A percentile compares a stretch with the other conserved stretches of the same genome.
Evolutionary conservation across 30 jellyfish, hydroid and myxozoan genomes (phyloP).

Genomic region (Aurelia coerulea): DNA sequence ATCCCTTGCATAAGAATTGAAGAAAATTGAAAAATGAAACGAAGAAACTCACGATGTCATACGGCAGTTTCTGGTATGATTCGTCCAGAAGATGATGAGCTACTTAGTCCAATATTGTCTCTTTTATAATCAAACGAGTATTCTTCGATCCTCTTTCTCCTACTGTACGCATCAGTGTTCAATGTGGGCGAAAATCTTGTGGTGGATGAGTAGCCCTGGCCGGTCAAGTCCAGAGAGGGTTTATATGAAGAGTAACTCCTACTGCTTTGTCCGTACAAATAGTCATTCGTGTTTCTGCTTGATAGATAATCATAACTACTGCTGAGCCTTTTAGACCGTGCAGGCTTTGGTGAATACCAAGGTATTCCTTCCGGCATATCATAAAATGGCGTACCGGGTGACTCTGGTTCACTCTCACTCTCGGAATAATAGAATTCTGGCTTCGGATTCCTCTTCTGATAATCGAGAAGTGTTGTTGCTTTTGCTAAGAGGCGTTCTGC

Average conservation of each 20-base stretch:
- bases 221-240: constrained; percentile 33
- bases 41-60: constrained; percentile 17
- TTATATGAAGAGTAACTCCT: constrained; percentile 29
- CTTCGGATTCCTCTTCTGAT: constrained; percentile 46
- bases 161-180: constrained; percentile 7
- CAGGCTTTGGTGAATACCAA: constrained; percentile 33
- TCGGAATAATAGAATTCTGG: constrained; percentile 75
- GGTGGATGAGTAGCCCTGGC: constrained; percentile 11
- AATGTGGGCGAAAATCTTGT: constrained; percentile 28
- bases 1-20: too few species aligned
- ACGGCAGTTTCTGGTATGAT: constrained; percentile 58
- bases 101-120: constrained; percentile 1
- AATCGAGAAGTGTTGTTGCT: constrained; percentile 43
- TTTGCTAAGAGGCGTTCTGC: constrained; percentile 46
- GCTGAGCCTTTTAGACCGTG: constrained; percentile 16
- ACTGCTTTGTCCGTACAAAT: constrained; percentile 11
- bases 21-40: too few species aligned
- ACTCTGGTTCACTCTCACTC: constrained; percentile 64
- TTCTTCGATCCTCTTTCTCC: constrained; percentile 29
- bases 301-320: constrained; percentile 18
- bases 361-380: constrained; percentile 58
- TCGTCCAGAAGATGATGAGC: constrained; percentile 31
- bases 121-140: constrained; percentile 6
- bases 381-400: constrained; percentile 53
- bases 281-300: constrained; percentile 8